A percentile compares a stretch with the other conserved stretches of the same genome.
Conservation (phyloP, 2,113 vertebrate genomes). For the Corvus cornix region DNA sequence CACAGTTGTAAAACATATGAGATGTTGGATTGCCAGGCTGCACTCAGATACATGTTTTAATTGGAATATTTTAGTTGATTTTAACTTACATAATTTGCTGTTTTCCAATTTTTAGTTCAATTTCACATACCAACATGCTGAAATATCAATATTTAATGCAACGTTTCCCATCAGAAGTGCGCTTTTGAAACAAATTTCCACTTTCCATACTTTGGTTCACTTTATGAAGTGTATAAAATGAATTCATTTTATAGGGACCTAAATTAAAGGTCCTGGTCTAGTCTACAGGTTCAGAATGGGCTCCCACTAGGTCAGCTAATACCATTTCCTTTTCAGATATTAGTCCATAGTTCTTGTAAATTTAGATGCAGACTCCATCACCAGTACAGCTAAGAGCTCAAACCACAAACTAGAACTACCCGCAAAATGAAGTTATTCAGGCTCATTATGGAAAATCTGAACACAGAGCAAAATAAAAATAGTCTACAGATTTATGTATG, state of each 20-base stretch:
- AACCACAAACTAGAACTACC: neutral
- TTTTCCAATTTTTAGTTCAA: neutral
- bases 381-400: neutral
- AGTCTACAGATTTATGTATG: fast-evolving
- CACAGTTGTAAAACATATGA: neutral
- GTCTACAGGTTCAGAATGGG: neutral
- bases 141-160: neutral
- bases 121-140: neutral
- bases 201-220: neutral
- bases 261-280: neutral
- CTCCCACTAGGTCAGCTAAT: neutral
- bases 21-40: neutral
- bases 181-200: neutral
- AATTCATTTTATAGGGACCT: neutral
- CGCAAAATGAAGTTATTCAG: neutral
- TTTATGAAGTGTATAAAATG: neutral
- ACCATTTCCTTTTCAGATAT: neutral
- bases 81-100: neutral
- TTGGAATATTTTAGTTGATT: neutral
- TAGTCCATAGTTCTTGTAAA: neutral
- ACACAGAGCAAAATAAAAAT: neutral
- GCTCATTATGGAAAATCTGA: neutral
- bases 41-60: neutral
- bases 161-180: neutral
- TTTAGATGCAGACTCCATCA: neutral